Conservation (phyloP, 2,113 vertebrate species). For the Grus americana region DNA sequence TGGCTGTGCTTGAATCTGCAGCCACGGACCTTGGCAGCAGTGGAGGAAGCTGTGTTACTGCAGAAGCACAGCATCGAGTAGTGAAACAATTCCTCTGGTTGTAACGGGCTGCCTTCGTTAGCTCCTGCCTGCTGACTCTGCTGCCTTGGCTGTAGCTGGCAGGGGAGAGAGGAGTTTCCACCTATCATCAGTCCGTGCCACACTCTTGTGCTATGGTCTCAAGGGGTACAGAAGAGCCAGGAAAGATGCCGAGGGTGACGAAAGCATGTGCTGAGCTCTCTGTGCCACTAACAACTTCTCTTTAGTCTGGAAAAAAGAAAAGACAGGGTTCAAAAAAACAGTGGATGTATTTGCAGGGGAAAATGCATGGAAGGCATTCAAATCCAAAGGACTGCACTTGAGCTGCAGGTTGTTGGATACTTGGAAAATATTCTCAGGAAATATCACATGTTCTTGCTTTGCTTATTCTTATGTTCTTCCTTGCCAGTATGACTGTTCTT, state of each 20-base stretch:
- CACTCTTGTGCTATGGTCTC: background rate
- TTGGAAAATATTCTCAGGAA: background rate
- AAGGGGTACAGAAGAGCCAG: background rate
- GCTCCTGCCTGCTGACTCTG: background rate
- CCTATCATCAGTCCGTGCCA: fast-evolving
- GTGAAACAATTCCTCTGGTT: background rate
- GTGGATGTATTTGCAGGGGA: background rate
- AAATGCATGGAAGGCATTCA: background rate
- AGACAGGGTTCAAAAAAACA: background rate
- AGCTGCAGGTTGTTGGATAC: background rate
- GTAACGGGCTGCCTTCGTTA: background rate
- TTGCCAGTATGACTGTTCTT: background rate
- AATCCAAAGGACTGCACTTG: background rate
- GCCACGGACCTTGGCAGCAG: background rate
- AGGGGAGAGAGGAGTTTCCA: background rate
- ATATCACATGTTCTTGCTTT: background rate
- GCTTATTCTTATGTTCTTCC: background rate
- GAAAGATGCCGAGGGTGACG: background rate
- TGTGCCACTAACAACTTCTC: background rate
- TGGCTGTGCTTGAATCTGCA: background rate
- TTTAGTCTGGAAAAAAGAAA: background rate
- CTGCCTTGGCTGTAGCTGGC: background rate
- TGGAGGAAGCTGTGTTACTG: background rate
- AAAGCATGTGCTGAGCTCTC: background rate
- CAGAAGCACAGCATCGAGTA: background rate